Conservation (phyloP, 2,888 invertebrate genomes). For the Julus scandinavius region DNA sequence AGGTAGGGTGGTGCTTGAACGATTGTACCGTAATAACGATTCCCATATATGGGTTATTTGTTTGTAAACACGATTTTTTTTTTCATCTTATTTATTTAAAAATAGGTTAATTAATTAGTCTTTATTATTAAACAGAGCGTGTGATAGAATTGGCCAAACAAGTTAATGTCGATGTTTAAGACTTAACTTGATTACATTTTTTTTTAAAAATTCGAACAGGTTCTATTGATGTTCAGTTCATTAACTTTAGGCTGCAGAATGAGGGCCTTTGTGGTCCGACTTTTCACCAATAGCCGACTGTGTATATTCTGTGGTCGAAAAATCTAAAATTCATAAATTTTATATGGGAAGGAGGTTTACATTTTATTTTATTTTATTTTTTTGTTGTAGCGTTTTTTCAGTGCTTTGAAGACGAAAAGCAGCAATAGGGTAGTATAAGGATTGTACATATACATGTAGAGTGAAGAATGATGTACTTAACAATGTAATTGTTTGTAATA, state of each 20-base stretch:
- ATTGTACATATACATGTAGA: not conserved
- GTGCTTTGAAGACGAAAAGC: not conserved
- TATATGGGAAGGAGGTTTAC: not conserved
- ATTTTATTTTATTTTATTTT: too few relatives aligned
- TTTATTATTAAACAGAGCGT: slow-evolving; percentile 11
- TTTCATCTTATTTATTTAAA: not conserved
- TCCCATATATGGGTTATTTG: not conserved
- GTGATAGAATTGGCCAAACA: not conserved
- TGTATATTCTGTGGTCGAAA: not conserved
- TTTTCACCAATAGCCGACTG: not conserved
- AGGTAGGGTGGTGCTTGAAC: not conserved
- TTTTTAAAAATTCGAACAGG: slow-evolving; percentile 24
- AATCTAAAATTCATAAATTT: slow-evolving; percentile 2
- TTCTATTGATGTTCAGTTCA: not conserved
- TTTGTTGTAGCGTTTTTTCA: not conserved
- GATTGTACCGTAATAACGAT: not conserved
- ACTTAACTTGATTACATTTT: not conserved
- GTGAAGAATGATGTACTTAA: not conserved
- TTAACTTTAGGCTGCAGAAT: not conserved
- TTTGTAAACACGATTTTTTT: not conserved
- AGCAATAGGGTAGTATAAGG: not conserved
- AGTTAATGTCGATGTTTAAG: not conserved
- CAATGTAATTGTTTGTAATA: slow-evolving; percentile 5
- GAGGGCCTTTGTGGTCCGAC: not conserved
- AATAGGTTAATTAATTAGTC: slow-evolving; percentile 26